phyloP scores from a whole-genome alignment of 1,140 invertebrate genomes.

The Lasaia peninsularis region DNA sequence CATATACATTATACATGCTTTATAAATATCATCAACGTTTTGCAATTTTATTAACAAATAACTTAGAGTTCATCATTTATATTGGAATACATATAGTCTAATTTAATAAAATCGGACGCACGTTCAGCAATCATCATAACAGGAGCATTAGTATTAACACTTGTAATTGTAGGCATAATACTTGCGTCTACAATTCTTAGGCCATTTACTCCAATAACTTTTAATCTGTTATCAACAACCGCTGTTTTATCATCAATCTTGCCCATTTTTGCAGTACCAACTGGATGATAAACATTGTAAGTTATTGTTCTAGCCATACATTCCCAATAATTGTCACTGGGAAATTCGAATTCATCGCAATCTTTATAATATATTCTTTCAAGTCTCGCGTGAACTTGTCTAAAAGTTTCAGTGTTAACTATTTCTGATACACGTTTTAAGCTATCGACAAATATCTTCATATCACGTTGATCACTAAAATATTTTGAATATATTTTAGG shows the following conservation, averaged over 20 bases:
- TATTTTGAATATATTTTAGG: conserved; percentile 76
- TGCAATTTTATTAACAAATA: not conserved
- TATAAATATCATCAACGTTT: not conserved
- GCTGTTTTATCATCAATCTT: conserved; percentile 79
- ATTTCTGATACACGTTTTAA: conserved; percentile 49
- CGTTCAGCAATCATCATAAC: conserved; percentile 93
- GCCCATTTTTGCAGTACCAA: conserved; percentile 92
- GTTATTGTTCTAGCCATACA: conserved; percentile 63
- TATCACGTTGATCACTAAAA: conserved; percentile 55
- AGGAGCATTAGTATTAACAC: conserved; percentile 85
- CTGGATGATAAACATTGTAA: conserved; percentile 64
- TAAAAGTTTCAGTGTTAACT: conserved; percentile 46
- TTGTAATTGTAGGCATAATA: conserved; percentile 84
- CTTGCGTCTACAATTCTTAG: conserved; percentile 88
- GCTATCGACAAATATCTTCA: conserved; percentile 46
- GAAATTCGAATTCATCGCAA: conserved; percentile 48
- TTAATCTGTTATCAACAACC: conserved; percentile 85
- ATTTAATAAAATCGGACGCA: conserved; percentile 88
- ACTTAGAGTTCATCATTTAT: conserved; percentile 43
- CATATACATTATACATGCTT: too few relatives aligned
- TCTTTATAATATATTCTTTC: conserved; percentile 49
- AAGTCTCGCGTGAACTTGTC: conserved; percentile 46
- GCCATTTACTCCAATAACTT: conserved; percentile 81
- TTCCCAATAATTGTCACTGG: conserved; percentile 55
- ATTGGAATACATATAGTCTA: conserved; percentile 55